Evolutionary conservation across 2,113 vertebrate genomes (phyloP).

Genomic region (Oxyura jamaicensis): DNA sequence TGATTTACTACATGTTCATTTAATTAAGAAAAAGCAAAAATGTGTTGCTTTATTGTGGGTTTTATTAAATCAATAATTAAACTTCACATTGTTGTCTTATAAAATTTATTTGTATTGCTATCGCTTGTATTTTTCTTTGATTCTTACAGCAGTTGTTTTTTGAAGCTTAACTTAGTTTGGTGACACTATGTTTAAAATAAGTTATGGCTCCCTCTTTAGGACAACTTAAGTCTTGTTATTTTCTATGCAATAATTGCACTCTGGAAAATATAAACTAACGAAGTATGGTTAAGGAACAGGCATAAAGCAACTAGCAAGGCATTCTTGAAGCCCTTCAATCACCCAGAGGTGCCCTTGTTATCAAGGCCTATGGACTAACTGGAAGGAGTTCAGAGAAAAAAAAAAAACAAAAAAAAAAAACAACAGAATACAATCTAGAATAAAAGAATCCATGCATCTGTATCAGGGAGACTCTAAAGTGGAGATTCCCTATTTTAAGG

Average conservation of each 20-base stretch:
- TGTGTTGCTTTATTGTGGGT: conserved; percentile 74
- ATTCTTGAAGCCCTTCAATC: neutral
- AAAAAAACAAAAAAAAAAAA: neutral
- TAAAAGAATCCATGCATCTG: neutral
- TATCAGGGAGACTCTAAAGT: neutral
- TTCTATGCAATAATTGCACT: neutral
- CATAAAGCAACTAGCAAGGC: neutral
- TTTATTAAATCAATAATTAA: conserved; percentile 77
- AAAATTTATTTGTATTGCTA: conserved; percentile 4
- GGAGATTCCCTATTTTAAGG: neutral
- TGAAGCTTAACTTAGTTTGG: neutral
- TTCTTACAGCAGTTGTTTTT: neutral
- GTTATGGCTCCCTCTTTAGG: neutral
- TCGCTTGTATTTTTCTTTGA: neutral
- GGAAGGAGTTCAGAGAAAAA: neutral
- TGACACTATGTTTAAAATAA: neutral
- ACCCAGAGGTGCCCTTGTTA: neutral
- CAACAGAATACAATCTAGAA: neutral
- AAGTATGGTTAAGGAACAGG: neutral
- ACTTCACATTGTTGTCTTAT: conserved; percentile 38
- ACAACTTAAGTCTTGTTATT: neutral
- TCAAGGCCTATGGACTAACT: neutral
- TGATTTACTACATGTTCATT: conserved; percentile 78
- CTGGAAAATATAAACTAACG: neutral
- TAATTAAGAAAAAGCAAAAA: conserved; percentile 69